Base-by-base conservation (phyloP, 2,888 invertebrate species). In the Syrphus vitripennis region DNA sequence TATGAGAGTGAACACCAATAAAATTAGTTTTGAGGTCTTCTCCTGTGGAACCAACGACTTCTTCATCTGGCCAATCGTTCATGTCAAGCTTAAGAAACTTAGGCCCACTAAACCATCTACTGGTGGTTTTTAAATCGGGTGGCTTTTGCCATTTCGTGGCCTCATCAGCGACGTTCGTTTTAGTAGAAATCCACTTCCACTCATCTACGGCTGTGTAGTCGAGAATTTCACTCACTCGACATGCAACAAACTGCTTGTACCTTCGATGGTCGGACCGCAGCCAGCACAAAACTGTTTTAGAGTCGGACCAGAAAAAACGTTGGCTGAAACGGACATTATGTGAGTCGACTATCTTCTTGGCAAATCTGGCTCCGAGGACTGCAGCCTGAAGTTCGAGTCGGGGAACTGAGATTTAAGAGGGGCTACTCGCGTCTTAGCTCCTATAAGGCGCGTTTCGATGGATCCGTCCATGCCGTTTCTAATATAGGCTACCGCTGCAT, bases 251-350 rank as follows among this genome's bases (percentile, higher is more conserved):
- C n/a, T n/a, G n/a, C n/a, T n/a, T n/a, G n/a, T 4, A 84, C 45
- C 74, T 83, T 57, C 88, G 71, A 1, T 82, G 67, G n/a, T 88
- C 87, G 7, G 88, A 87, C 42, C 75, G 53, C 19, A 89, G 42
- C 88, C 88, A 89, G 45, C 74, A 76, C 16, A 88, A 37, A 16
- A 88, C 88, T 16, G 80, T 88, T 50, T 59, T 86, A 3, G 88
- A 89, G 45, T 89, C 88, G 1, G 88, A 79, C 88, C 88, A 89
- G 55, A 88, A 88, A 7, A 55, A 24, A 1, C 19, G 80, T 1
- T 59, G 12, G 1, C 12, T 24, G 19, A 88, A 74, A 0, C 21
- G 24, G 1, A 88, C 50, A 3, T 24, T n/a, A 19, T 63, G 76
- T 12, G n/a, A 48, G 1, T 63, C 26, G 6, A 26, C n/a, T 16